Conservation (phyloP, 2,888 invertebrate species). For the Conops quadrifasciatus region DNA sequence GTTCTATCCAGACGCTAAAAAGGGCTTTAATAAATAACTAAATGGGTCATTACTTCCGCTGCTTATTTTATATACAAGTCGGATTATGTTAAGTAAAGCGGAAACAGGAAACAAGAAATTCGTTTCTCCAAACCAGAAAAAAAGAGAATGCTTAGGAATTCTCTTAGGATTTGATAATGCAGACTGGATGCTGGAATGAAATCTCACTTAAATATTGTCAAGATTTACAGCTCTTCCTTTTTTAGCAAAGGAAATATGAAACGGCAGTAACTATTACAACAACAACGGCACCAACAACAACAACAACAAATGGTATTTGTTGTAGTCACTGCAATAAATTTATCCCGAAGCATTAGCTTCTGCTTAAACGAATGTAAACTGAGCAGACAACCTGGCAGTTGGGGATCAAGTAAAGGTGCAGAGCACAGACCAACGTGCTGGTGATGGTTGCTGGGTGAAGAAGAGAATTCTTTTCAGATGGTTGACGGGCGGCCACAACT, state of each 20-base stretch:
- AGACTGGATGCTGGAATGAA: conserved; percentile 25
- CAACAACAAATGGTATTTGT: conserved; percentile 2
- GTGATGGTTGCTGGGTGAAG: background rate
- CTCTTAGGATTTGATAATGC: conserved; percentile 16
- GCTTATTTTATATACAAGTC: background rate
- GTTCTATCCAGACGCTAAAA: too few relatives aligned
- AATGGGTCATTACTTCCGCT: conserved; percentile 2
- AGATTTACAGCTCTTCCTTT: conserved; percentile 23
- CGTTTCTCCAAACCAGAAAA: conserved; percentile 9
- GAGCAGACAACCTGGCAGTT: conserved; percentile 15
- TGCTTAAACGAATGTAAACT: conserved; percentile 15
- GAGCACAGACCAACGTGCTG: background rate
- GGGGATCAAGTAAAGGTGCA: background rate
- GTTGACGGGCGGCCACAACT: background rate
- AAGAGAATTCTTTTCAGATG: background rate
- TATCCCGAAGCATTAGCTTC: conserved; percentile 11
- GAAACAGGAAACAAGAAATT: conserved; percentile 21
- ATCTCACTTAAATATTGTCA: conserved; percentile 25
- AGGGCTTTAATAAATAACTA: conserved; percentile 1
- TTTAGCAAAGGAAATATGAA: conserved; percentile 12
- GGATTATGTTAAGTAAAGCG: too few relatives aligned
- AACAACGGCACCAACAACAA: conserved; percentile 7
- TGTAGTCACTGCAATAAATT: conserved; percentile 18
- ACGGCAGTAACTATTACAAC: background rate
- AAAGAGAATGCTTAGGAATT: background rate